Conservation (phyloP, 2,113 vertebrate species). For the Telmatochromis sp. region DNA sequence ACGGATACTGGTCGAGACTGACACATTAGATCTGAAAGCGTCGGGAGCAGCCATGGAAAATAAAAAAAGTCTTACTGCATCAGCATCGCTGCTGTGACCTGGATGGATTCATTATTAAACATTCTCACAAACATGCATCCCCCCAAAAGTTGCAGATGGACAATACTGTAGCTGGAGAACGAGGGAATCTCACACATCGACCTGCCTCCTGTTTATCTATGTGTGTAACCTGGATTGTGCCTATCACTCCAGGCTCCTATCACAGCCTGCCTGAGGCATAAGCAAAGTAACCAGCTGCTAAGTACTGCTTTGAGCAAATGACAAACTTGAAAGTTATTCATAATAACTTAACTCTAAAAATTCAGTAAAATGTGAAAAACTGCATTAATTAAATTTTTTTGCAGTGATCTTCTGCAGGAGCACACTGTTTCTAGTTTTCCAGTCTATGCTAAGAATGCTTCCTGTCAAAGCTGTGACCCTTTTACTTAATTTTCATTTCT, state of each 20-base stretch:
- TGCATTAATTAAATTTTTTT: not conserved
- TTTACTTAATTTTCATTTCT: not conserved
- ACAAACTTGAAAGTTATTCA: not conserved
- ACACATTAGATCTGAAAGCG: not conserved
- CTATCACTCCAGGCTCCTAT: not conserved
- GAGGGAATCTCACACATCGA: not conserved
- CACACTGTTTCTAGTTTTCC: not conserved
- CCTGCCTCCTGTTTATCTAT: not conserved
- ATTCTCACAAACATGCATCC: not conserved
- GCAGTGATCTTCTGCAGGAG: not conserved
- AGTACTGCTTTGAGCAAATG: not conserved
- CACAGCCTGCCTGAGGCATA: not conserved
- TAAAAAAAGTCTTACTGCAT: not conserved
- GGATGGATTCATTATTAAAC: conserved; percentile 2
- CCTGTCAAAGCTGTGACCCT: not conserved
- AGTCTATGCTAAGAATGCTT: not conserved
- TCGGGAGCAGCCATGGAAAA: not conserved
- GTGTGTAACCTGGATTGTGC: not conserved
- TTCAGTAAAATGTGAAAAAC: not conserved
- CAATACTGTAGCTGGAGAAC: not conserved
- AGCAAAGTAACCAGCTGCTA: not conserved
- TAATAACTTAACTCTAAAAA: not conserved
- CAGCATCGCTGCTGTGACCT: not conserved
- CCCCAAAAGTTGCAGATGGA: not conserved
- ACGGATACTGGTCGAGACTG: conserved; percentile 24